These are phyloP conservation scores for Mallotus villosus DNA, from an alignment of 2,797 vertebrate species.

Conservation along the genomic window DNA sequence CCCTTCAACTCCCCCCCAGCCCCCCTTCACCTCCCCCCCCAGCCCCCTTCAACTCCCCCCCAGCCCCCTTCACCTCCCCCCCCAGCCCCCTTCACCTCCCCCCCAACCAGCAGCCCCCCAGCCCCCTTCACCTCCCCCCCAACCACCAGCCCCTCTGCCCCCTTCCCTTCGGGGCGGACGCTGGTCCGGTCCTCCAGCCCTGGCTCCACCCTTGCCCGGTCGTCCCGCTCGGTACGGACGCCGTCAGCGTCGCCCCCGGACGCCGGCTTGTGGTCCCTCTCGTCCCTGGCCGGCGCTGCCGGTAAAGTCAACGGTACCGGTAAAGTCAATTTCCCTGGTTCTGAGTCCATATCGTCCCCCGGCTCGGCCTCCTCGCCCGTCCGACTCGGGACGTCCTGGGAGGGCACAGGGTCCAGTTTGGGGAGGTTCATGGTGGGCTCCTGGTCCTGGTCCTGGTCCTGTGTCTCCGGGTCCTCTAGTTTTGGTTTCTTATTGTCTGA, in stretches of 20 bases:
- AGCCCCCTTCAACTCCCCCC: conserved; percentile 79
- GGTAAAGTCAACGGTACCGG: conserved; percentile 43
- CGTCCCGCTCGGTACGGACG: conserved; percentile 50
- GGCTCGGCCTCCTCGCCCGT: conserved; percentile 40
- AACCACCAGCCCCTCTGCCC: conserved; percentile 69
- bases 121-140: conserved; percentile 75
- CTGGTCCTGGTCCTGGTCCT: neutral
- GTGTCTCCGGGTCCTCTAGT: conserved; percentile 76
- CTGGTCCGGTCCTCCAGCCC: neutral
- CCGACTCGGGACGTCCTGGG: conserved; percentile 36
- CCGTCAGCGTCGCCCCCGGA: too few species aligned
- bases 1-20: conserved; percentile 72
- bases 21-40: conserved; percentile 84
- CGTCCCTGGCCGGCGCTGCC: conserved; percentile 42
- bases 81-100: conserved; percentile 48
- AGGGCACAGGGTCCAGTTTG: conserved; percentile 24
- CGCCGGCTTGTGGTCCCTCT: conserved; percentile 27
- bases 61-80: conserved; percentile 62
- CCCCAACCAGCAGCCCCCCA: conserved; percentile 24
- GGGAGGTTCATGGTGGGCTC: conserved; percentile 27
- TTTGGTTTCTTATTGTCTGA: conserved; percentile 85
- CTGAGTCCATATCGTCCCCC: neutral
- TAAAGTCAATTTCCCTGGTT: neutral
- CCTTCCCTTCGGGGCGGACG: conserved; percentile 28
- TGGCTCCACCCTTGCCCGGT: conserved; percentile 37